Evolutionary conservation across 2,888 invertebrate species (phyloP).

Genomic region (Emmelina monodactyla): DNA sequence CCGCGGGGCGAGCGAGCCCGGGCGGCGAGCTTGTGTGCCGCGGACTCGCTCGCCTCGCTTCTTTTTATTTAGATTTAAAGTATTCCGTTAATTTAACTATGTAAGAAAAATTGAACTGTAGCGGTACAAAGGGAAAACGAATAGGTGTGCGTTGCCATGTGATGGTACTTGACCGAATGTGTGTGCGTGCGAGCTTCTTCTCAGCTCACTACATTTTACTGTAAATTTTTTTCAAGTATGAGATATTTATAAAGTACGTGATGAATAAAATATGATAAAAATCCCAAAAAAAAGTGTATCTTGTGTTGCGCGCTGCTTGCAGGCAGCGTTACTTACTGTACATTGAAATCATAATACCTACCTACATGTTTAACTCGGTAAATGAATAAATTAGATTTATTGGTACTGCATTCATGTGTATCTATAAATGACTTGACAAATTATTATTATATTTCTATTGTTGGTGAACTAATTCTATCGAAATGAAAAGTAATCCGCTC

Average conservation of each 20-base stretch:
- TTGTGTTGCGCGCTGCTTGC: constrained; percentile 20
- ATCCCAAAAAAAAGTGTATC: constrained; percentile 43
- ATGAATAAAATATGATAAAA: constrained; percentile 50
- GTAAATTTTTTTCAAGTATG: constrained; percentile 64
- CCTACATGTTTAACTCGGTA: constrained; percentile 54
- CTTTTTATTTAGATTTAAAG: constrained; percentile 61
- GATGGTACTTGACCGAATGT: constrained; percentile 24
- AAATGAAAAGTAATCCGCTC: constrained; percentile 56
- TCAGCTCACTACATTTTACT: constrained; percentile 51
- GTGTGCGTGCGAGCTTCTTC: constrained; percentile 30
- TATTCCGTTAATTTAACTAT: constrained; percentile 65
- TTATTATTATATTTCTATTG: constrained; percentile 63
- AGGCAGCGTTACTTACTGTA: constrained; percentile 22
- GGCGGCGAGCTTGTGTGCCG: constrained; percentile 13
- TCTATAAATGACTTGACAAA: constrained; percentile 62
- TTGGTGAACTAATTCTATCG: constrained; percentile 57
- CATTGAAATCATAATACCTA: constrained; percentile 46
- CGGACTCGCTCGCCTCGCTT: constrained; percentile 20
- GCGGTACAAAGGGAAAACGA: constrained; percentile 56
- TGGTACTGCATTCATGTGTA: constrained; percentile 58
- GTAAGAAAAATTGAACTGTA: constrained; percentile 55
- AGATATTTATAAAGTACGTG: constrained; percentile 65
- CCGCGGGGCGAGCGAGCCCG: constrained; percentile 19
- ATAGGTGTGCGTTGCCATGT: constrained; percentile 55
- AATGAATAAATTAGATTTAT: constrained; percentile 63